phyloP scores from a whole-genome alignment of 2,113 vertebrate genomes.

The Candoia aspera region DNA sequence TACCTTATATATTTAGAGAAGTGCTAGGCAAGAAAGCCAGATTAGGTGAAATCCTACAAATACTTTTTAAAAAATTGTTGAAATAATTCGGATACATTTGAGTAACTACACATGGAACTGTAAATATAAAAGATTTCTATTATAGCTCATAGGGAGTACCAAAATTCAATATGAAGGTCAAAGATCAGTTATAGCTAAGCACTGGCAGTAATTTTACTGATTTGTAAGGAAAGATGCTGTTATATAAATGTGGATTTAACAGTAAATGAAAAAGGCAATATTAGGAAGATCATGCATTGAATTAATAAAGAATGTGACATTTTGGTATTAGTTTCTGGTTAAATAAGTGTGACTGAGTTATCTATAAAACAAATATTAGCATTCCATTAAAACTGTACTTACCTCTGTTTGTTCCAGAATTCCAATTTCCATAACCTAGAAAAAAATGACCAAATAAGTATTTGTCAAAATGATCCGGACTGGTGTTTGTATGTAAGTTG shows the following conservation, averaged over 20 bases:
- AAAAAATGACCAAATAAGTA: slow-evolving; percentile 29
- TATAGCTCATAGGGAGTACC: background rate
- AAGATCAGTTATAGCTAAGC: background rate
- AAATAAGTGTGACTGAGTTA: background rate
- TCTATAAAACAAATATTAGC: background rate
- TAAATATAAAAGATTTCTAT: background rate
- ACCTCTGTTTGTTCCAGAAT: slow-evolving; percentile 73
- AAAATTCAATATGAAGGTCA: background rate
- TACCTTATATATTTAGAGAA: background rate
- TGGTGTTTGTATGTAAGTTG: background rate
- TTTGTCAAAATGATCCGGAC: background rate
- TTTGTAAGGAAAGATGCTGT: rapidly evolving
- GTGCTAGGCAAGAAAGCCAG: background rate
- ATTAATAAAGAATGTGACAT: background rate
- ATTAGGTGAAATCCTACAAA: background rate
- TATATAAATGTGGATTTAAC: rapidly evolving
- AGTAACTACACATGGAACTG: background rate
- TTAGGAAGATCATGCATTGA: background rate
- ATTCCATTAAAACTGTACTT: slow-evolving; percentile 52
- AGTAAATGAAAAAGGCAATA: rapidly evolving
- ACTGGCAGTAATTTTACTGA: rapidly evolving
- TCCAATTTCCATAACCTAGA: slow-evolving; percentile 78
- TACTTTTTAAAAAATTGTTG: background rate
- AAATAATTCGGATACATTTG: background rate
- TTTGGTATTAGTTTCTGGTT: background rate